phyloP scores from a whole-genome alignment of 2,797 vertebrate species.

The Eospalax fontanierii region DNA sequence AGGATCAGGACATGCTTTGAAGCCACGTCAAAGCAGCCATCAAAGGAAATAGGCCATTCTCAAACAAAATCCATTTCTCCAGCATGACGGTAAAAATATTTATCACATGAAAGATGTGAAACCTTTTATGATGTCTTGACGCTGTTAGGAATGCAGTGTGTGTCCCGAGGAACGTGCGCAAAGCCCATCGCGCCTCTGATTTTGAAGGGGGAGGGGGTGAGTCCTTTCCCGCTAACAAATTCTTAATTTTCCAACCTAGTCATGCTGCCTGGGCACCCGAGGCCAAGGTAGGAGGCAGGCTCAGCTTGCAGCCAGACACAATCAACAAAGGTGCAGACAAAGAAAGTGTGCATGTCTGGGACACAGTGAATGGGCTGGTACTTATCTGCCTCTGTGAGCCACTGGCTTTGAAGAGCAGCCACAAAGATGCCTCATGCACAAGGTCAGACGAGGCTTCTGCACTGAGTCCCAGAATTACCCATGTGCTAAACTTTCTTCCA shows the following conservation, averaged over 20 bases:
- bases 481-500: not conserved
- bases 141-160: conserved; percentile 44
- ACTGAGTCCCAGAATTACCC: not conserved
- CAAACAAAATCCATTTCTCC: conserved; percentile 79
- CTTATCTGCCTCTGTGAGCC: conserved; percentile 27
- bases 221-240: conserved; percentile 70
- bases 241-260: conserved; percentile 60
- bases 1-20: conserved; percentile 76
- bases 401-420: not conserved
- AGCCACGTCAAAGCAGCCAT: conserved; percentile 71
- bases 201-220: conserved; percentile 10
- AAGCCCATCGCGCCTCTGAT: conserved; percentile 41
- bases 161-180: not conserved
- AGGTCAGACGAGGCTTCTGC: not conserved
- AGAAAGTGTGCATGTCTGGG: not conserved
- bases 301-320: not conserved
- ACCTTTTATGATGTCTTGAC: conserved; percentile 65
- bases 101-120: conserved; percentile 74
- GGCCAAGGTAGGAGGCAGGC: not conserved
- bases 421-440: not conserved
- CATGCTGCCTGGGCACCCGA: not conserved
- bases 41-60: conserved; percentile 74
- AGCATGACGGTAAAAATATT: conserved; percentile 81
- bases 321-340: conserved; percentile 41
- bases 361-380: not conserved